A percentile compares a stretch with the other conserved stretches of the same genome.
These are phyloP conservation scores for Amphiduros pacificus DNA, from an alignment of 2,888 invertebrate species.

Conservation along the genomic window DNA sequence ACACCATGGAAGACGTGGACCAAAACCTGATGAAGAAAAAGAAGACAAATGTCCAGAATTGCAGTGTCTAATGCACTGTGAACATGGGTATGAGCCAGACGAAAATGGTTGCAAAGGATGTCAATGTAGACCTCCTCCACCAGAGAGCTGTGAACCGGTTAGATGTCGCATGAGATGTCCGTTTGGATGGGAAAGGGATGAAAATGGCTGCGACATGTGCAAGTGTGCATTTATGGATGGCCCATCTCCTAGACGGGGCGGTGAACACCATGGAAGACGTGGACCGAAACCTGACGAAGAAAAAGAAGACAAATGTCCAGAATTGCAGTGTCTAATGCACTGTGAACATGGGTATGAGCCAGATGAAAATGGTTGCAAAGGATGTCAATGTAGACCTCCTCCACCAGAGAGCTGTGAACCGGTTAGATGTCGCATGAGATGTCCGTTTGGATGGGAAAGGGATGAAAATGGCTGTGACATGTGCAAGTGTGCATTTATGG, in stretches of 20 bases:
- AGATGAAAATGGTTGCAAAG: constrained; percentile 5
- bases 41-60: not conserved
- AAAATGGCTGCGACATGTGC: constrained; percentile 12
- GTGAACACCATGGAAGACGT: no score
- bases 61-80: constrained; percentile 7
- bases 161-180: constrained; percentile 15
- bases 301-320: not conserved
- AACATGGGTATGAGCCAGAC: constrained; percentile 2
- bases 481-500: constrained; percentile 15
- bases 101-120: constrained; percentile 7
- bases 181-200: constrained; percentile 9
- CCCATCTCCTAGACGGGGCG: no score
- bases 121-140: not conserved
- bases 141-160: constrained; percentile 2
- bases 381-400: not conserved
- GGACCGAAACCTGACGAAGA: no score
- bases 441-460: constrained; percentile 8
- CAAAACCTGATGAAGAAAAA: no score
- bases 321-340: not conserved
- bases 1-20: no score
- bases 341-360: constrained; percentile 8
- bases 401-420: not conserved
- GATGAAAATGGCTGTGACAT: constrained; percentile 10
- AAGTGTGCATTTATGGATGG: no score
- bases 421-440: constrained; percentile 12